Base-by-base conservation (phyloP, 1,140 invertebrate genomes). In the Aleiodes sp. region DNA sequence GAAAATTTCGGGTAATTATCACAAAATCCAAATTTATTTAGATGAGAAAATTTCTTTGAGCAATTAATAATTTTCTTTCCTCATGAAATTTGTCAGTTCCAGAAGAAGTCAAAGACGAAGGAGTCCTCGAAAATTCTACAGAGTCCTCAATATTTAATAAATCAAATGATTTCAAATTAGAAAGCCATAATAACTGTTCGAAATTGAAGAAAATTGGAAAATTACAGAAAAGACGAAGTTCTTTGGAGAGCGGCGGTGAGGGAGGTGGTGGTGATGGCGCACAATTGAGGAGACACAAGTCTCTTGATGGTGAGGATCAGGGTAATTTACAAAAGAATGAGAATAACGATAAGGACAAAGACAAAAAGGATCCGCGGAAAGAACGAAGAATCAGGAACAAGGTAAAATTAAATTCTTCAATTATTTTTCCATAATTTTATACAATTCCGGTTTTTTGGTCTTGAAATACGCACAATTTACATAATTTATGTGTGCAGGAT, bases 301-400 rank as follows among this genome's bases (percentile, higher is more conserved):
- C 88, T 10, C 78, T 89, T 2, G 89, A 90, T 70, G 89, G 89
- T n/a, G 87, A 86, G 61, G 86, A 88, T 29, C 83, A 88, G 62
- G 85, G 86, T 71, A 87, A 86, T 64, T 82, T 88, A 41, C 87
- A 89, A 63, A 88, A 89, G 73, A 86, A 84, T 71, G 88, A 89
- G 63, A 73, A 21, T 33, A 78, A 83, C 12, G 78, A 79, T 19
- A 88, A 87, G 69, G 77, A 83, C 28, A 88, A 89, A 46, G 80
- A 87, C 59, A 86, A 86, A 52, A 86, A 84, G 39, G 90, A 91
- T 76, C 87, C 88, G 16, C 85, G 90, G 31, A 76, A 87, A 19
- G 90, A 91, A 76, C 86, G 90, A 65, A 87, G 90, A 73, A 92
- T 91, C 77, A 86, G 90, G 76, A 92, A 91, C 78, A 91, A 92